These are phyloP conservation scores for Gasterosteus nipponicus DNA, from an alignment of 2,113 vertebrate genomes.

Conservation along the genomic window DNA sequence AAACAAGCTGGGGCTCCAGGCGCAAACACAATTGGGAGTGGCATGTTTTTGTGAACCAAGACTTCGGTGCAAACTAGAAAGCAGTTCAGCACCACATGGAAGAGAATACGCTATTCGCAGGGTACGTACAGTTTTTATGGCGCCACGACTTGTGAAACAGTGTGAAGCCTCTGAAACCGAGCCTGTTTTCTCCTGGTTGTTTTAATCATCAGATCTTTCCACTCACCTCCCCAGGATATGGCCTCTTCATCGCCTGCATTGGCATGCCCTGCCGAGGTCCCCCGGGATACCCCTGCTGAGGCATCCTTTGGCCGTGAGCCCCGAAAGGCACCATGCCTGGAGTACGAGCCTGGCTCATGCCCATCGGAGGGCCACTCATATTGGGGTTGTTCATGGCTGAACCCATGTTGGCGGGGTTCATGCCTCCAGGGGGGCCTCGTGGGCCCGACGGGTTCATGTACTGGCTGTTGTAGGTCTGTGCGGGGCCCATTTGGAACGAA, in stretches of 20 bases:
- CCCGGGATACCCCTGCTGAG: slow-evolving; percentile 95
- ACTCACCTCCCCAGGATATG: slow-evolving; percentile 95
- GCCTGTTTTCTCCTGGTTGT: no score
- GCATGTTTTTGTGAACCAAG: background rate
- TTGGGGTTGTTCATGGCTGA: slow-evolving; percentile 91
- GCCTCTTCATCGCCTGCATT: slow-evolving; percentile 96
- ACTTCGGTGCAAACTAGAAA: background rate
- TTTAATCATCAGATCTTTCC: background rate
- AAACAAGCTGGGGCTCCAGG: background rate
- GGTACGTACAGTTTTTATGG: background rate
- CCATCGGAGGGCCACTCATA: slow-evolving; percentile 96
- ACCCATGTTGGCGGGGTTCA: slow-evolving; percentile 94
- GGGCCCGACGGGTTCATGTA: slow-evolving; percentile 98
- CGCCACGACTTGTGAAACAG: no score
- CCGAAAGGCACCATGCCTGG: slow-evolving; percentile 94
- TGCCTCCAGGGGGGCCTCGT: slow-evolving; percentile 92
- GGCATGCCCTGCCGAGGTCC: slow-evolving; percentile 90
- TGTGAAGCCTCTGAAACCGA: no score
- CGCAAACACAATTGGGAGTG: background rate
- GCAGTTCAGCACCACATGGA: background rate
- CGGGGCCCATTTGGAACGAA: slow-evolving; percentile 99
- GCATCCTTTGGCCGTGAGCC: slow-evolving; percentile 93
- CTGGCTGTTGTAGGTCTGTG: slow-evolving; percentile 97
- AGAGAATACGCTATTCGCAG: background rate
- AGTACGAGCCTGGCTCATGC: slow-evolving; percentile 94